phyloP scores from a whole-genome alignment of 1,140 invertebrate genomes.

The Drosophila miranda region DNA sequence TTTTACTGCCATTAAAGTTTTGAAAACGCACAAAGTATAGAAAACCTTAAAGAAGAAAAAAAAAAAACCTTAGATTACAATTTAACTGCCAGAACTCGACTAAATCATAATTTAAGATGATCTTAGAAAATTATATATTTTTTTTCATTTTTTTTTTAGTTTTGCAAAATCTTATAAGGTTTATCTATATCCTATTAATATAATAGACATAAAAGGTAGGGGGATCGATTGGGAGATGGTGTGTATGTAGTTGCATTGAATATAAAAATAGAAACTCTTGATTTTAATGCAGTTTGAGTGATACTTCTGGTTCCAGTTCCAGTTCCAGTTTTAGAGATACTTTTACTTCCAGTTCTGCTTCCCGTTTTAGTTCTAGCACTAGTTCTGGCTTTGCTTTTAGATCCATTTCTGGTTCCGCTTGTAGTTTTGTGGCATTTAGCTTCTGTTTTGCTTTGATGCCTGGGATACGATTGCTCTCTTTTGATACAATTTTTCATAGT shows the following conservation, averaged over 20 bases:
- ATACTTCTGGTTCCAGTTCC: slow-evolving; percentile 1
- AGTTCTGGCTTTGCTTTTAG: slow-evolving; percentile 1
- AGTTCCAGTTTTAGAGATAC: slow-evolving; percentile 2
- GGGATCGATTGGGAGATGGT: slow-evolving; percentile 31
- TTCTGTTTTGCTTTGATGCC: slow-evolving; percentile 60
- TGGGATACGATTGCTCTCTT: slow-evolving; percentile 43
- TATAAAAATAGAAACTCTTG: slow-evolving; percentile 76
- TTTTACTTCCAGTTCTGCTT: not conserved
- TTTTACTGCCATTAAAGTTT: slow-evolving; percentile 49
- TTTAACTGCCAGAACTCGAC: slow-evolving; percentile 27
- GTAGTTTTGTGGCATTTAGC: slow-evolving; percentile 49
- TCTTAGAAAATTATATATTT: slow-evolving; percentile 8
- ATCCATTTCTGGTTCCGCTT: slow-evolving; percentile 1
- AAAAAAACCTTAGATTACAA: slow-evolving; percentile 26
- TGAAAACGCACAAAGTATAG: slow-evolving; percentile 51
- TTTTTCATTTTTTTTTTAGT: slow-evolving; percentile 13
- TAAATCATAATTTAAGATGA: slow-evolving; percentile 45
- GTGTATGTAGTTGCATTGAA: slow-evolving; percentile 49
- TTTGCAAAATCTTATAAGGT: slow-evolving; percentile 7
- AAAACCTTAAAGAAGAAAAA: slow-evolving; percentile 32
- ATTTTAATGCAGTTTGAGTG: slow-evolving; percentile 31
- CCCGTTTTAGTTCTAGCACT: not conserved
- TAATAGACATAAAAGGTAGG: slow-evolving; percentile 72
- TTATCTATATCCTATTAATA: slow-evolving; percentile 70
- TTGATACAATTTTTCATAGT: slow-evolving; percentile 7